phyloP scores from a whole-genome alignment of 1,140 invertebrate species.

The Anoplolepis gracilipes region DNA sequence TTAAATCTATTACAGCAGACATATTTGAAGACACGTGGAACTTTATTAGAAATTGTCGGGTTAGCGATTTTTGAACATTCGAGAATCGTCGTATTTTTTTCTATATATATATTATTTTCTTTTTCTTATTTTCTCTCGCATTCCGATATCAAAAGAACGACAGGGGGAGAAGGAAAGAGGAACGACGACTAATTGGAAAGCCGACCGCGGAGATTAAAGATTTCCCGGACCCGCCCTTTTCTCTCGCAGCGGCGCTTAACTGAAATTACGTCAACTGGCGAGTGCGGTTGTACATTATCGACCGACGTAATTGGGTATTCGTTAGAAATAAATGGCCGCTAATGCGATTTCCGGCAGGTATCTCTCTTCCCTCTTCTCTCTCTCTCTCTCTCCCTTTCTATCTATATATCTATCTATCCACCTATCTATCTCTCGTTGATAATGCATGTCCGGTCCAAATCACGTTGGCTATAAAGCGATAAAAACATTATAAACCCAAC shows the following conservation, averaged over 20 bases:
- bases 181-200: slow-evolving; percentile 66
- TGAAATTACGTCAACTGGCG: slow-evolving; percentile 61
- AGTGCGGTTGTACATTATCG: slow-evolving; percentile 69
- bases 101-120: not conserved
- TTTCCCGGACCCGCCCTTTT: slow-evolving; percentile 42
- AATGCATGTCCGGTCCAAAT: slow-evolving; percentile 71
- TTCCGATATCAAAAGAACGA: slow-evolving; percentile 32
- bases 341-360: slow-evolving; percentile 77
- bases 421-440: slow-evolving; percentile 56
- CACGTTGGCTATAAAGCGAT: slow-evolving; percentile 42
- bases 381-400: not conserved
- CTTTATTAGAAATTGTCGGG: not conserved
- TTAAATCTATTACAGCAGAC: slow-evolving; percentile 1
- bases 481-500: slow-evolving; percentile 48
- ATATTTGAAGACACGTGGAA: not conserved
- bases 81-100: not conserved
- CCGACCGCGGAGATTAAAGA: slow-evolving; percentile 65
- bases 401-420: slow-evolving; percentile 5
- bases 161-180: not conserved
- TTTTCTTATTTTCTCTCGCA: not conserved
- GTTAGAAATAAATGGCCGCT: slow-evolving; percentile 78
- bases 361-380: slow-evolving; percentile 7
- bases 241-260: slow-evolving; percentile 45
- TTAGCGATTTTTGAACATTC: slow-evolving; percentile 6
- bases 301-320: slow-evolving; percentile 73